These are phyloP conservation scores for Aleadryas rufinucha DNA, from an alignment of 2,113 vertebrate genomes.

Conservation along the genomic window DNA sequence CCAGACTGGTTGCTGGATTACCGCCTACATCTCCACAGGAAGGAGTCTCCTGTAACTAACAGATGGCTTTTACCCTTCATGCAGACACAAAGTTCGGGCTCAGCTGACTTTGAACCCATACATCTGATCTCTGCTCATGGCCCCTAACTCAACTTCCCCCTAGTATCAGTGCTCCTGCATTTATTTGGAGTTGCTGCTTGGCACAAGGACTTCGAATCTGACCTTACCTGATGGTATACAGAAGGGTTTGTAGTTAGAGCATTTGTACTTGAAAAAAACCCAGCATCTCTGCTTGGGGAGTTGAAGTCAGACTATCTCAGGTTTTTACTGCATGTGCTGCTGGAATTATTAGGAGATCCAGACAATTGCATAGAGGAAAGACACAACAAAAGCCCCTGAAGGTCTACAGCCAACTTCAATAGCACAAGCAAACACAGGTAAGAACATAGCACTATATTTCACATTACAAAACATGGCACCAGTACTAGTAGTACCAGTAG, in stretches of 20 bases:
- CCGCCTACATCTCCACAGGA: background rate
- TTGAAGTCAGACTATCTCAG: background rate
- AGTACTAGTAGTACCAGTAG: background rate
- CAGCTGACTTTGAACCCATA: background rate
- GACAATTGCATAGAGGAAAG: background rate
- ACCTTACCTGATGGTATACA: background rate
- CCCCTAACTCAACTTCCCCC: background rate
- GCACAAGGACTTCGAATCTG: background rate
- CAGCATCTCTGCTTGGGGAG: background rate
- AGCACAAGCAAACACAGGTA: background rate
- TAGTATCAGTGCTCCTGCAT: background rate
- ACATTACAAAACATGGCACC: background rate
- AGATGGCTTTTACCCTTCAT: background rate
- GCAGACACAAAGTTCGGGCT: background rate
- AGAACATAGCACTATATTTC: background rate
- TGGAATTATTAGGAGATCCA: background rate
- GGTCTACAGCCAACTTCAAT: background rate
- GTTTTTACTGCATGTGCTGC: background rate
- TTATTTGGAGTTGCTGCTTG: background rate
- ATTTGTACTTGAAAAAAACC: rapidly evolving
- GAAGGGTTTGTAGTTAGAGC: background rate
- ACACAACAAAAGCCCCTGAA: background rate
- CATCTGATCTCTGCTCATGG: background rate
- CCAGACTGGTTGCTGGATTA: background rate
- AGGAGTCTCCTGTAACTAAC: background rate